Percentiles rank a stretch among this genome's conserved stretches.
phyloP scores from a whole-genome alignment of 2,888 invertebrate species.

The Torymus auratus region DNA sequence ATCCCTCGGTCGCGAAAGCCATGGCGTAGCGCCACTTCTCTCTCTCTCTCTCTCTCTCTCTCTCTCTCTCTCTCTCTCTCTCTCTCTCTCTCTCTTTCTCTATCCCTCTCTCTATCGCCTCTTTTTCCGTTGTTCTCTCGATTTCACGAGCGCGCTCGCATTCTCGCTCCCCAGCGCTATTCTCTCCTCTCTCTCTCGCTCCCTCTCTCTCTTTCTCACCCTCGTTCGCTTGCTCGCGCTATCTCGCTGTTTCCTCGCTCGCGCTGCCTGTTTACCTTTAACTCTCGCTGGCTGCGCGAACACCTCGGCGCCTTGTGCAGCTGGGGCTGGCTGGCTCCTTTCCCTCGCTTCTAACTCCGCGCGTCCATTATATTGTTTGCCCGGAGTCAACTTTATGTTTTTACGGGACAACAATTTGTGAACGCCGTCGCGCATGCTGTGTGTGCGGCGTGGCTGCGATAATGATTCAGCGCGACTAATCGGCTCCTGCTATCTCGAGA shows the following conservation, averaged over 20 bases:
- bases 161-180: background rate
- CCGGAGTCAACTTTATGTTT: slow-evolving; percentile 23
- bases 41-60: background rate
- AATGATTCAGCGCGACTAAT: slow-evolving; percentile 11
- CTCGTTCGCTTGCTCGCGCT: slow-evolving; percentile 9
- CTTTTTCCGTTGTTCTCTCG: slow-evolving; percentile 47
- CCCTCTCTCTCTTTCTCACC: slow-evolving; percentile 3
- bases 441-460: background rate
- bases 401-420: background rate
- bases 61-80: slow-evolving; percentile 8
- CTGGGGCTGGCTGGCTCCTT: background rate
- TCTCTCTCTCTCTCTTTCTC: slow-evolving; percentile 6
- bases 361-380: slow-evolving; percentile 38
- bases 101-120: slow-evolving; percentile 11
- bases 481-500: background rate
- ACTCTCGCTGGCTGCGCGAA: slow-evolving; percentile 24
- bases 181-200: slow-evolving; percentile 1
- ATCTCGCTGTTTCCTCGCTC: slow-evolving; percentile 12
- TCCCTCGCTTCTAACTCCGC: background rate
- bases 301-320: background rate
- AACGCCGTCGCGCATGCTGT: background rate
- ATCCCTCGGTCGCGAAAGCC: slow-evolving; percentile 48
- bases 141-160: slow-evolving; percentile 8
- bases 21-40: background rate
- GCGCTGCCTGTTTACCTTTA: slow-evolving; percentile 40